Conservation (phyloP, 1,140 invertebrate genomes). For the Lordiphosa clarofinis region DNA sequence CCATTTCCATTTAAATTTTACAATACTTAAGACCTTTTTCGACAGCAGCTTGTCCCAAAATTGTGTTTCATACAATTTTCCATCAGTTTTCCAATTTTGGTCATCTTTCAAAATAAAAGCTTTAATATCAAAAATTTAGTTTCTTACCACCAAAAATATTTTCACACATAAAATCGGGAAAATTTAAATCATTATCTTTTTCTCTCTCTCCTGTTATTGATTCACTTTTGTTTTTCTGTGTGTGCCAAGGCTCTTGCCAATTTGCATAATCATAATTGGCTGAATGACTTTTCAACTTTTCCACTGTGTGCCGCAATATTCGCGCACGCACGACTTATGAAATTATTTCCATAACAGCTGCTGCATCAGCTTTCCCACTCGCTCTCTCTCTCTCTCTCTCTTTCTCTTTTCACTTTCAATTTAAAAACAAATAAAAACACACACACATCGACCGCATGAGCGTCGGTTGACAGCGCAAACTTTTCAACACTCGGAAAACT, state of each 20-base stretch:
- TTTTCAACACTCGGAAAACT: slow-evolving; percentile 21
- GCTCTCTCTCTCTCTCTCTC: neutral
- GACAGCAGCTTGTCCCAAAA: too few species aligned
- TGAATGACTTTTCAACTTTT: slow-evolving; percentile 27
- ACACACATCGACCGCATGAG: slow-evolving; percentile 7
- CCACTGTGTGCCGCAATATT: slow-evolving; percentile 17
- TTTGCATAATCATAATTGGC: slow-evolving; percentile 33
- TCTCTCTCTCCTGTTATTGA: neutral
- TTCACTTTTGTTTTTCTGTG: slow-evolving; percentile 14
- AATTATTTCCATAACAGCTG: slow-evolving; percentile 35
- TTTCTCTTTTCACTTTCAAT: slow-evolving; percentile 39
- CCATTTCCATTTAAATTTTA: too few species aligned
- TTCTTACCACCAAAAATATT: neutral
- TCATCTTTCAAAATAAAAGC: too few species aligned
- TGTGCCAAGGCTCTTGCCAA: slow-evolving; percentile 21
- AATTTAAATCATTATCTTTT: too few species aligned
- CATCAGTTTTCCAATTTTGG: too few species aligned
- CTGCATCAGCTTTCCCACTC: slow-evolving; percentile 13
- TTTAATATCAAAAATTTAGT: too few species aligned
- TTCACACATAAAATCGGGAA: too few species aligned
- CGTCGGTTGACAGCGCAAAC: slow-evolving; percentile 15
- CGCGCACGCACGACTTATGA: slow-evolving; percentile 31
- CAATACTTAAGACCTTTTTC: too few species aligned
- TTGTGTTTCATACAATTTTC: too few species aligned
- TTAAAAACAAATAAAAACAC: slow-evolving; percentile 25